phyloP scores from a whole-genome alignment of 2,888 invertebrate genomes.

The Cotesia congregata region DNA sequence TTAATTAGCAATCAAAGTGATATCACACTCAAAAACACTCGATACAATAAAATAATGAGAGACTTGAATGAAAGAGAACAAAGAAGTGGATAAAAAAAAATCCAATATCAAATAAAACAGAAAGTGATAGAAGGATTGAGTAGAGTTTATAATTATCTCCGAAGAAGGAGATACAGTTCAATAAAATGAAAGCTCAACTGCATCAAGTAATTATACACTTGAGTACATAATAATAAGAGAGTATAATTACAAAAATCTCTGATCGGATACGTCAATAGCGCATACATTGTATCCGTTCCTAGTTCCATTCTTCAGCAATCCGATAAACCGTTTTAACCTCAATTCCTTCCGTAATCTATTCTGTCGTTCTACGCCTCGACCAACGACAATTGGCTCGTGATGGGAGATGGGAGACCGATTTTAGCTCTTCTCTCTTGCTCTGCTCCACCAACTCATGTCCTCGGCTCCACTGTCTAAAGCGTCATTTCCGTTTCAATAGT shows the following conservation, averaged over 20 bases:
- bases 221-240: neutral
- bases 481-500: conserved; percentile 7
- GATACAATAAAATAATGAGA: neutral
- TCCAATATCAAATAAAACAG: neutral
- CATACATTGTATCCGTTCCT: neutral
- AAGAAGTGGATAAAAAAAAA: neutral
- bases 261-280: neutral
- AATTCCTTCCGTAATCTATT: conserved; percentile 14
- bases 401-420: conserved; percentile 1
- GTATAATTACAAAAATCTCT: conserved; percentile 1
- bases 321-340: conserved; percentile 18
- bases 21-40: neutral
- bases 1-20: neutral
- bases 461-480: neutral
- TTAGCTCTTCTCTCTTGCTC: neutral
- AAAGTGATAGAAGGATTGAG: neutral
- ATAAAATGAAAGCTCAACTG: neutral
- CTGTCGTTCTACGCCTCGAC: neutral
- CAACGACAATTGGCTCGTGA: neutral
- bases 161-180: neutral
- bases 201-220: neutral
- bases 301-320: neutral
- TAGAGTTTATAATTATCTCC: neutral
- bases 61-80: neutral
- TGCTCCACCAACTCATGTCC: neutral